phyloP scores from a whole-genome alignment of 2,888 invertebrate species.

The Brachynemurus nebulosus region DNA sequence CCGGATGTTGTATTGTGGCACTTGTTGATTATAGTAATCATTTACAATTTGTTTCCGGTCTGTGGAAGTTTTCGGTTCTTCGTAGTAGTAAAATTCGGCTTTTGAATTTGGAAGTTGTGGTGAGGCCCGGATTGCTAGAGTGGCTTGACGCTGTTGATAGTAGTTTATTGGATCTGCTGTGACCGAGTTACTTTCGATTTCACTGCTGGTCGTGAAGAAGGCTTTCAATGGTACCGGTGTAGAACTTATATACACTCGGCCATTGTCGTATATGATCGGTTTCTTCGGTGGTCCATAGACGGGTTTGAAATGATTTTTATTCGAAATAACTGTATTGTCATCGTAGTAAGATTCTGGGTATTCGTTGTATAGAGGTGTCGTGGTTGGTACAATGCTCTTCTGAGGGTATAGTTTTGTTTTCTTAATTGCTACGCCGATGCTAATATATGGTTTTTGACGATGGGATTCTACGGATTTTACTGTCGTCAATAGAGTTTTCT shows the following conservation, averaged over 20 bases:
- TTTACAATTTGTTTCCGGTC: slow-evolving; percentile 12
- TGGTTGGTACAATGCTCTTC: not conserved
- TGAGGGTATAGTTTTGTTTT: slow-evolving; percentile 3
- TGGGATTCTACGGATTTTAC: not conserved
- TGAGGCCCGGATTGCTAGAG: slow-evolving; percentile 15
- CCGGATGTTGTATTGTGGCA: slow-evolving; percentile 27
- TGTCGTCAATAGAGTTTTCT: slow-evolving; percentile 5
- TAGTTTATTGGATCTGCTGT: slow-evolving; percentile 20
- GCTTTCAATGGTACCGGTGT: slow-evolving; percentile 48
- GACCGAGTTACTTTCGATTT: slow-evolving; percentile 39
- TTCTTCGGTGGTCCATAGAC: slow-evolving; percentile 36
- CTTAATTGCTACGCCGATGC: not conserved
- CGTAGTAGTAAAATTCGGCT: slow-evolving; percentile 54
- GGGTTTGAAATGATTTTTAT: slow-evolving; percentile 38
- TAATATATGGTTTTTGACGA: not conserved
- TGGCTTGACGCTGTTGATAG: slow-evolving; percentile 24
- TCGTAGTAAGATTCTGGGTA: slow-evolving; percentile 25
- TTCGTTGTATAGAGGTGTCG: slow-evolving; percentile 4
- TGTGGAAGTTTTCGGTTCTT: slow-evolving; percentile 31
- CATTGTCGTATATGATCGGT: slow-evolving; percentile 23
- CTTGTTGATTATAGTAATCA: slow-evolving; percentile 12
- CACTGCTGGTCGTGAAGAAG: slow-evolving; percentile 41
- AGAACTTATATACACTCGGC: slow-evolving; percentile 34
- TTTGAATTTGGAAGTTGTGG: slow-evolving; percentile 33
- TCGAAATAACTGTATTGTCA: slow-evolving; percentile 32